A percentile compares a stretch with the other conserved stretches of the same genome.
These are phyloP conservation scores for Hypocryptadius cinnamomeus DNA, from an alignment of 2,113 vertebrate genomes.

Conservation along the genomic window DNA sequence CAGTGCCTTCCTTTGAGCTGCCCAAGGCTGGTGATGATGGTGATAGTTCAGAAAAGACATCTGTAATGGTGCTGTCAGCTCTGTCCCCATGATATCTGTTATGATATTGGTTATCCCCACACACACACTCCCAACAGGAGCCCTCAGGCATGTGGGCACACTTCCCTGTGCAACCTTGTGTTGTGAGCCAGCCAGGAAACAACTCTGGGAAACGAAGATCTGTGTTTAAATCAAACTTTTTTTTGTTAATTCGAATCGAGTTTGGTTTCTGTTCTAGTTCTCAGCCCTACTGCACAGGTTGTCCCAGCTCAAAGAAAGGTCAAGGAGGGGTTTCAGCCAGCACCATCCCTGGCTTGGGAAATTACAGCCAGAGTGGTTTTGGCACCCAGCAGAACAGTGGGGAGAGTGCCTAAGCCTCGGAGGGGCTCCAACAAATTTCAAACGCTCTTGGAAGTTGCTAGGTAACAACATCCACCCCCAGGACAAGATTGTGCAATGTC, in stretches of 20 bases:
- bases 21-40: neutral
- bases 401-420: neutral
- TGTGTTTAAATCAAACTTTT: neutral
- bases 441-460: conserved; percentile 13
- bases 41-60: neutral
- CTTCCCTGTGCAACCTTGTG: neutral
- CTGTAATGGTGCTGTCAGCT: neutral
- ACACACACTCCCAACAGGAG: neutral
- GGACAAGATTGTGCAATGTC: neutral
- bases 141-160: neutral
- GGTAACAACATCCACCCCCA: neutral
- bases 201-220: accelerated
- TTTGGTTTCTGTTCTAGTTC: neutral
- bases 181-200: neutral
- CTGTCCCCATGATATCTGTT: neutral
- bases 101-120: neutral
- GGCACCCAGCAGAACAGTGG: neutral
- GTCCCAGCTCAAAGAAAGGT: neutral
- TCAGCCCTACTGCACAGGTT: neutral
- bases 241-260: neutral
- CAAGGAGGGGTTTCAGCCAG: neutral
- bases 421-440: conserved; percentile 25
- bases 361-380: neutral
- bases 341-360: neutral
- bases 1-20: neutral